Evolutionary conservation across 2,888 invertebrate species (phyloP).

Genomic region (Lithophane leautieri): DNA sequence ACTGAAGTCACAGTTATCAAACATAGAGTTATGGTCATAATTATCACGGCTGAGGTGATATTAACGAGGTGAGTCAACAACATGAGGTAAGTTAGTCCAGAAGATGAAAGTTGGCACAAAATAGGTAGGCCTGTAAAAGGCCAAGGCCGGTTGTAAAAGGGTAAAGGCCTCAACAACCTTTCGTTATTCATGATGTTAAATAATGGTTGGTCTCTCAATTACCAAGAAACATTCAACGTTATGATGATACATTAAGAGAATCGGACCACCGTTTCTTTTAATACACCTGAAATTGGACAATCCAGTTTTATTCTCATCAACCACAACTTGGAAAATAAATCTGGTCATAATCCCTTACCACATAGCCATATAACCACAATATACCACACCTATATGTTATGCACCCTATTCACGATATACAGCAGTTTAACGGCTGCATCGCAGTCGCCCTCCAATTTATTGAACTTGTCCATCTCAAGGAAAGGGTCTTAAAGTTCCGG

Average conservation of each 20-base stretch:
- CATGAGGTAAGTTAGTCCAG: background rate
- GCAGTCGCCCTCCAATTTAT: slow-evolving; percentile 86
- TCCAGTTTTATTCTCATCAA: background rate
- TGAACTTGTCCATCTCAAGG: slow-evolving; percentile 83
- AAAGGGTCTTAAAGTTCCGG: slow-evolving; percentile 85
- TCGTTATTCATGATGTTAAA: background rate
- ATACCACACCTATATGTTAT: slow-evolving; percentile 24
- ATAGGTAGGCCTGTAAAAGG: background rate
- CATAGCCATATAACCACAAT: slow-evolving; percentile 24
- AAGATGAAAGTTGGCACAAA: background rate
- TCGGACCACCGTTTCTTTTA: background rate
- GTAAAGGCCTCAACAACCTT: background rate
- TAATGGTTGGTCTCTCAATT: background rate
- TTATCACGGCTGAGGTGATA: background rate
- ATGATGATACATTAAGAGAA: background rate
- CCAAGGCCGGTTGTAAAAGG: background rate
- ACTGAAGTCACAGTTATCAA: background rate
- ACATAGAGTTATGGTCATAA: too few relatives aligned
- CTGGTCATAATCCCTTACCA: slow-evolving; percentile 14
- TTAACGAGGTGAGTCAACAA: background rate
- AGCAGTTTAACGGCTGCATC: slow-evolving; percentile 72
- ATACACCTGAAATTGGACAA: background rate
- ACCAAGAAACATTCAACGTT: background rate
- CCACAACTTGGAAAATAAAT: background rate
- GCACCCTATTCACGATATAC: slow-evolving; percentile 55